phyloP scores from a whole-genome alignment of 2,113 vertebrate species.

The Engystomops pustulosus region DNA sequence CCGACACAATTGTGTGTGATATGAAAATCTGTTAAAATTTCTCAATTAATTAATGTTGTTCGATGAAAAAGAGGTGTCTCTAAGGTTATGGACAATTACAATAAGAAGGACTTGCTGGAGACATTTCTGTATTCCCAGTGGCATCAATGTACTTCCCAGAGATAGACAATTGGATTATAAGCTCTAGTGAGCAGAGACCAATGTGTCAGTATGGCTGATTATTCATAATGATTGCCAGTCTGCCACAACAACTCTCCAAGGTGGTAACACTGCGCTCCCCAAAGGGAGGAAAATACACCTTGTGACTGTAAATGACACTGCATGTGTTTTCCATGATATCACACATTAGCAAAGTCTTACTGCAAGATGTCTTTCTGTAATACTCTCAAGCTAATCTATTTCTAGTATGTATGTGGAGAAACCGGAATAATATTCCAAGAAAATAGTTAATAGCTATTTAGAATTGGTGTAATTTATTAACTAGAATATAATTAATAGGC shows the following conservation, averaged over 20 bases:
- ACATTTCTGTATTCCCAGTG: background rate
- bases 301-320: background rate
- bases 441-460: background rate
- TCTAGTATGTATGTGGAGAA: background rate
- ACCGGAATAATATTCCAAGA: background rate
- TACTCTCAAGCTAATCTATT: background rate
- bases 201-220: slow-evolving; percentile 19
- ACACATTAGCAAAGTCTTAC: background rate
- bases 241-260: background rate
- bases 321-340: background rate
- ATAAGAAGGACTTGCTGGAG: background rate
- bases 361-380: background rate
- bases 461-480: background rate
- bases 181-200: slow-evolving; percentile 3
- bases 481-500: too few species aligned
- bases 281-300: background rate
- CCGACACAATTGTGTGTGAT: background rate
- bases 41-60: slow-evolving; percentile 1
- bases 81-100: background rate
- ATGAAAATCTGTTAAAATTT: background rate
- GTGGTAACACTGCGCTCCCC: background rate
- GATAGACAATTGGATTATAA: slow-evolving; percentile 10
- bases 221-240: slow-evolving; percentile 29
- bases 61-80: background rate
- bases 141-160: background rate